Evolutionary conservation across 2,113 vertebrate genomes (phyloP).

Genomic region (Oncorhynchus kisutch): DNA sequence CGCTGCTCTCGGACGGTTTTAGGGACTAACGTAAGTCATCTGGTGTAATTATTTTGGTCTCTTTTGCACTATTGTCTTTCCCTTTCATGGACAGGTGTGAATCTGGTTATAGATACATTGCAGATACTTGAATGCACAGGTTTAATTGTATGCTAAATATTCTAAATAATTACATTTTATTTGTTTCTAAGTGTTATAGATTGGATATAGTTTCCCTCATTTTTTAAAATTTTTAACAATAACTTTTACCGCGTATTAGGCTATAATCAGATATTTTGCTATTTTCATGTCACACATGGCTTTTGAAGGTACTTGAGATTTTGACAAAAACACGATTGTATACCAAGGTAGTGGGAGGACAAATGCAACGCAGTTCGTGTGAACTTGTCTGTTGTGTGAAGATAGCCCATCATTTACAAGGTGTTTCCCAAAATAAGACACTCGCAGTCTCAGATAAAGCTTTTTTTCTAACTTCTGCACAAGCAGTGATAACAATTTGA

Average conservation of each 20-base stretch:
- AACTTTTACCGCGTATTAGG: not conserved
- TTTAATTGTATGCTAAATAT: not conserved
- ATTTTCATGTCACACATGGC: not conserved
- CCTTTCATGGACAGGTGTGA: not conserved
- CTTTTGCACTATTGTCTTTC: not conserved
- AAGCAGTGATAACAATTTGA: slow-evolving; percentile 72
- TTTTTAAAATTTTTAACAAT: not conserved
- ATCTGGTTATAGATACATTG: not conserved
- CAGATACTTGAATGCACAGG: not conserved
- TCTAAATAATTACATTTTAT: not conserved
- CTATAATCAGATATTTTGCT: not conserved
- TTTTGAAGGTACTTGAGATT: slow-evolving; percentile 17
- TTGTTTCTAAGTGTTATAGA: not conserved
- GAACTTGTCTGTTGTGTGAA: slow-evolving; percentile 71
- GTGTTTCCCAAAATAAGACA: slow-evolving; percentile 73
- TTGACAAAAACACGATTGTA: slow-evolving; percentile 55
- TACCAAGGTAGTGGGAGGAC: slow-evolving; percentile 42
- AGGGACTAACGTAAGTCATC: slow-evolving; percentile 75
- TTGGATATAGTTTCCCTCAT: not conserved
- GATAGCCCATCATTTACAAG: slow-evolving; percentile 71
- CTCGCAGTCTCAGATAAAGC: slow-evolving; percentile 72
- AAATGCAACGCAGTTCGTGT: slow-evolving; percentile 42
- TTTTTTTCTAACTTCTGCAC: slow-evolving; percentile 61
- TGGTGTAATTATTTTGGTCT: slow-evolving; percentile 16
- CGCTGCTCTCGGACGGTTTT: slow-evolving; percentile 24